Evolutionary conservation across 2,797 vertebrate genomes (phyloP).

Genomic region (Otolemur crassicaudatus): DNA sequence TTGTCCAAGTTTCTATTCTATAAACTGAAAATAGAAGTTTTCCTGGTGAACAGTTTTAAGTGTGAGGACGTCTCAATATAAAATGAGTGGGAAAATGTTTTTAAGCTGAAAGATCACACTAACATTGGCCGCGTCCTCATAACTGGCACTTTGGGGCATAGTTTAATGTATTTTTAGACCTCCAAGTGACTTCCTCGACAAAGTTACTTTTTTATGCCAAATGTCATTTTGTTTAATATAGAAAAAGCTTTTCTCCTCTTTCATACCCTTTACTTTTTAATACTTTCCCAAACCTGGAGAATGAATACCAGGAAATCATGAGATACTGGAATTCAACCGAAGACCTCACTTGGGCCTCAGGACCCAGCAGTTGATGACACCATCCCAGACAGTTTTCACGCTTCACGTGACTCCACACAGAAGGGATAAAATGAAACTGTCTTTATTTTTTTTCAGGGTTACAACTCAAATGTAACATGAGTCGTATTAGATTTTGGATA

Average conservation of each 20-base stretch:
- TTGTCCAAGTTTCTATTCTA: conserved; percentile 72
- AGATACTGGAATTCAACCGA: conserved; percentile 62
- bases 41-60: conserved; percentile 66
- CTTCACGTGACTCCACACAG: not conserved
- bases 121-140: conserved; percentile 46
- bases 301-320: conserved; percentile 42
- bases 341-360: conserved; percentile 60
- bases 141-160: conserved; percentile 64
- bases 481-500: conserved; percentile 46
- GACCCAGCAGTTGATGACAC: not conserved
- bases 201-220: conserved; percentile 44
- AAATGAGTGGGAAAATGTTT: conserved; percentile 76
- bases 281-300: not conserved
- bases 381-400: fast-evolving
- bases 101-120: conserved; percentile 71
- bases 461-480: conserved; percentile 30
- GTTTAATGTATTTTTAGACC: conserved; percentile 72
- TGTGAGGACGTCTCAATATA: conserved; percentile 53
- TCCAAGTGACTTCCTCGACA: conserved; percentile 59
- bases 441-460: conserved; percentile 51
- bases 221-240: conserved; percentile 40
- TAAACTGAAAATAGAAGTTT: conserved; percentile 75
- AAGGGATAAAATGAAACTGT: conserved; percentile 45
- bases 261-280: not conserved
- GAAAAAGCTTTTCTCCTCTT: not conserved